Conservation (phyloP, 2,888 invertebrate genomes). For the Muscina levida region DNA sequence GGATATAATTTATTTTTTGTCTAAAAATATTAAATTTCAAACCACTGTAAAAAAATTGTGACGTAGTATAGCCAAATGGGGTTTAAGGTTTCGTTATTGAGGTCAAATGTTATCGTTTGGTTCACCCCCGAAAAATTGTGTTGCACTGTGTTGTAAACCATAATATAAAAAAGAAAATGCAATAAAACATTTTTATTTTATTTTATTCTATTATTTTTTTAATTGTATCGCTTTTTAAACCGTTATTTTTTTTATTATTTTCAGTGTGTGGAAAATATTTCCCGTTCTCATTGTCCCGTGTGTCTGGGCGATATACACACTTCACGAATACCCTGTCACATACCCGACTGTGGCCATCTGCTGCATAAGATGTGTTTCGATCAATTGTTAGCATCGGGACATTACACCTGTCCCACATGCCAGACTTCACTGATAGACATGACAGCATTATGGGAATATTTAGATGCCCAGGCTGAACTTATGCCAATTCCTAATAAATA, state of each 20-base stretch:
- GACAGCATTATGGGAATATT: constrained; percentile 86
- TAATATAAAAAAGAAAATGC: too few relatives aligned
- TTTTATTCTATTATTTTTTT: too few relatives aligned
- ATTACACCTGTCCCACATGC: constrained; percentile 94
- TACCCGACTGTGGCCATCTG: constrained; percentile 93
- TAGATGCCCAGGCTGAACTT: constrained; percentile 90
- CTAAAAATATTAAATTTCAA: too few relatives aligned
- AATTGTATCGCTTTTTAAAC: too few relatives aligned
- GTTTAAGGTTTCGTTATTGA: too few relatives aligned
- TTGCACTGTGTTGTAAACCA: too few relatives aligned
- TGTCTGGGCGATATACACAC: constrained; percentile 95
- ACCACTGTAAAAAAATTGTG: too few relatives aligned
- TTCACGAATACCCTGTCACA: constrained; percentile 92
- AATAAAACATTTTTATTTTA: too few relatives aligned
- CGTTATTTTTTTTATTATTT: constrained; percentile 72
- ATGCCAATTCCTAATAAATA: constrained; percentile 93
- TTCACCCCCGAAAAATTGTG: too few relatives aligned
- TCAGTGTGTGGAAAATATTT: constrained; percentile 94
- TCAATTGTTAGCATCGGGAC: constrained; percentile 86
- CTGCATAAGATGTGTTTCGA: constrained; percentile 92
- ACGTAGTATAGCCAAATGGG: too few relatives aligned
- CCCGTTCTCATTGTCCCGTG: constrained; percentile 92
- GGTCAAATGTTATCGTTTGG: too few relatives aligned
- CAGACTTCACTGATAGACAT: constrained; percentile 93
- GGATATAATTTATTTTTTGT: too few relatives aligned